Evolutionary conservation across 2,888 invertebrate species (phyloP), one percentile per base, ranked within the genome.

Genomic region (Siphonodentalium dalli): DNA sequence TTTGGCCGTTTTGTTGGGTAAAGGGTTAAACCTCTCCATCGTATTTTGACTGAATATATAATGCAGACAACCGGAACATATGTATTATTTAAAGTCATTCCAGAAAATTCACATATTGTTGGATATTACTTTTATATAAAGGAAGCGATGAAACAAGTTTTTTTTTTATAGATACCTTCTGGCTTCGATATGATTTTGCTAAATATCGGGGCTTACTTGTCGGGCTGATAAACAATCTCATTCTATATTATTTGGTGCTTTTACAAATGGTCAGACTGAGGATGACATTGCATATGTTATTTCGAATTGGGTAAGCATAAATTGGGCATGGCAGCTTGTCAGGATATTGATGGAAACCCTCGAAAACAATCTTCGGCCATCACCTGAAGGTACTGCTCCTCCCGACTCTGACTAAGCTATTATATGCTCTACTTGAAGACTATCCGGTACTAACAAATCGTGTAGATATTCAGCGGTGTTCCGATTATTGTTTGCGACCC

Each of bases 151-250:
- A 37, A 29, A 8, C 61, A 61, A 34, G 56, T 60, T 3, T 68
- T 68, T n/a, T n/a, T 61, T 53, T 53, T 13, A 64, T 66, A 18
- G 45, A 58, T 28, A 31, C 58, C 3, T 67, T 41, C 27, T 68
- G 68, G 68, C 67, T 61, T 37, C n/a, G 66, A 18, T 55, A 61
- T 45, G 62, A 63, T 44, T 65, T 65, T 55, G 61, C 63, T 1
- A 63, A 67, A 38, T 65, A 65, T 9, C 39, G 65, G 26, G 62
- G 33, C 35, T 68, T 1, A 65, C 58, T 35, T 67, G 64, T 65
- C 43, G 58, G n/a, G 13, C 35, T n/a, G 61, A 66, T 29, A 45
- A 37, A 46, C 46, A 64, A 39, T 63, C 64, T 8, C 66, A 64
- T 43, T 47, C 51, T 18, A 26, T 65, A 2, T 3, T 66, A 11